Conservation (phyloP, 2,113 vertebrate genomes). For the Antennarius striatus region DNA sequence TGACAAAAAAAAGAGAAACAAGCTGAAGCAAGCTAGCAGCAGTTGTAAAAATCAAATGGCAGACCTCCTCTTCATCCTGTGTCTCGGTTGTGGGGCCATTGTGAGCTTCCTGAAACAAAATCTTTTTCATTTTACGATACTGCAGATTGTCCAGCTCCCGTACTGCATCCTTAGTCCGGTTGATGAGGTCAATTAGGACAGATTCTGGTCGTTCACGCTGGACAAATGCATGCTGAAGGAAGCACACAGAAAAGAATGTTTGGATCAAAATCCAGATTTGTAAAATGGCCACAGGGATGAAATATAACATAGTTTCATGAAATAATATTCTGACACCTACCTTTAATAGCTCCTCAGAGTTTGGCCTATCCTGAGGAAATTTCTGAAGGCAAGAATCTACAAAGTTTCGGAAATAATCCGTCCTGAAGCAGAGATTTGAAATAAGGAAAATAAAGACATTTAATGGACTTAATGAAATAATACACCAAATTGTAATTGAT, state of each 20-base stretch:
- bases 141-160: slow-evolving; percentile 98
- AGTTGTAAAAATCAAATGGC: slow-evolving; percentile 11
- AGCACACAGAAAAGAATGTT: slow-evolving; percentile 1
- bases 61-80: slow-evolving; percentile 96
- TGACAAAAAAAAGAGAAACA: slow-evolving; percentile 5
- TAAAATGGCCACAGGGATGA: not conserved
- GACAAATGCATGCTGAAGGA: slow-evolving; percentile 92
- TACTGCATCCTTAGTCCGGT: slow-evolving; percentile 97
- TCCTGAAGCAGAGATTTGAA: slow-evolving; percentile 79
- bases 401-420: slow-evolving; percentile 99
- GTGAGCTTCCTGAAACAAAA: slow-evolving; percentile 97
- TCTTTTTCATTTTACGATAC: slow-evolving; percentile 99
- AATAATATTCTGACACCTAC: slow-evolving; percentile 63
- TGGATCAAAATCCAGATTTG: slow-evolving; percentile 1
- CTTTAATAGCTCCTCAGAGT: slow-evolving; percentile 97
- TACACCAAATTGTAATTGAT: not conserved
- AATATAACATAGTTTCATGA: not conserved
- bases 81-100: slow-evolving; percentile 93
- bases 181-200: slow-evolving; percentile 96
- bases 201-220: slow-evolving; percentile 93
- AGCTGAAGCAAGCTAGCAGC: not conserved
- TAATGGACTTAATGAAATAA: not conserved
- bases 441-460: slow-evolving; percentile 12
- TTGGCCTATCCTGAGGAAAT: slow-evolving; percentile 97
- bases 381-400: slow-evolving; percentile 99